A percentile compares a stretch with the other conserved stretches of the same genome.
These are phyloP conservation scores for Anguilla japonica DNA, from an alignment of 2,113 vertebrate species.

Conservation along the genomic window DNA sequence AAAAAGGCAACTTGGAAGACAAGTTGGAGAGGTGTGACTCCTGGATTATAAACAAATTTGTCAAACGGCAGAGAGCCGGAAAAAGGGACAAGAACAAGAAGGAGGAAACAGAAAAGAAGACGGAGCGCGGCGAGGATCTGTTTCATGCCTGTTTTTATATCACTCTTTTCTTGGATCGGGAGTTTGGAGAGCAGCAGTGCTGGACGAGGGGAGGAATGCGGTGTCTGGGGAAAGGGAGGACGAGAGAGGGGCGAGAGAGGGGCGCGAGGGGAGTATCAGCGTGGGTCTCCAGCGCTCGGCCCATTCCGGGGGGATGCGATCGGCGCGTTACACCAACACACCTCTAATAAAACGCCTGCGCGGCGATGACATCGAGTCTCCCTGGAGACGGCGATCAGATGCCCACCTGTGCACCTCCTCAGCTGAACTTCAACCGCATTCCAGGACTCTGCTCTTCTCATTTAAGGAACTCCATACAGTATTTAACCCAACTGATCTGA, in stretches of 20 bases:
- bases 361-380: background rate
- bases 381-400: background rate
- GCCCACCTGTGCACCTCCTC: background rate
- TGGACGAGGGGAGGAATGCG: slow-evolving; percentile 13
- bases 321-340: background rate
- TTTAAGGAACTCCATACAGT: background rate
- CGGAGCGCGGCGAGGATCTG: background rate
- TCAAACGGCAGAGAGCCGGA: background rate
- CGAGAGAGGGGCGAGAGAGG: background rate
- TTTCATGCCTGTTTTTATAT: background rate
- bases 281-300: background rate
- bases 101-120: background rate
- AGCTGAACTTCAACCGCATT: background rate
- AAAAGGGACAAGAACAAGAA: slow-evolving; percentile 4
- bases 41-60: background rate
- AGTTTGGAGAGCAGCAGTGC: slow-evolving; percentile 5
- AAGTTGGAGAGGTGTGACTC: background rate
- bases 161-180: slow-evolving; percentile 15
- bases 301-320: background rate
- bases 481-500: background rate
- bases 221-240: background rate
- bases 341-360: background rate
- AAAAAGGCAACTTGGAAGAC: background rate
- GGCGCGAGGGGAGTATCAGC: background rate
- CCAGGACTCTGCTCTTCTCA: background rate